Conservation (phyloP, 2,888 invertebrate genomes). For the Cremastinae sp. region DNA sequence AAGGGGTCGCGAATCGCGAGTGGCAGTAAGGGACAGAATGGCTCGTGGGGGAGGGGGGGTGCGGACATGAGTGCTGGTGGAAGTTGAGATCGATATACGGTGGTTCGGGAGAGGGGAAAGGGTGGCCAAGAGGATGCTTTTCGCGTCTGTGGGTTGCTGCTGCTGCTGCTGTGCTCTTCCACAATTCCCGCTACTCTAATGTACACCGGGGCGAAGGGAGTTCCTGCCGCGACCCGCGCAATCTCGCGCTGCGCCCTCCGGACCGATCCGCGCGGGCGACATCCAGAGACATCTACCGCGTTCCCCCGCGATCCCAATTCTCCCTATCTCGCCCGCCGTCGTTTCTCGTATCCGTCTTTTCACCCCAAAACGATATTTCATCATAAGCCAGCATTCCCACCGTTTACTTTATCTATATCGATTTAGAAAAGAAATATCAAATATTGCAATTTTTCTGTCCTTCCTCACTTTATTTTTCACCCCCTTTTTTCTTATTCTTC, state of each 20-base stretch:
- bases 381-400: background rate
- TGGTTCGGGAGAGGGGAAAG: slow-evolving; percentile 43
- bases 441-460: too few relatives aligned
- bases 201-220: slow-evolving; percentile 15
- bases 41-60: slow-evolving; percentile 52
- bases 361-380: background rate
- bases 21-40: slow-evolving; percentile 54
- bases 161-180: slow-evolving; percentile 55
- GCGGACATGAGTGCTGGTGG: slow-evolving; percentile 61
- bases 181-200: slow-evolving; percentile 67
- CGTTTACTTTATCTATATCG: background rate
- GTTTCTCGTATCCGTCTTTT: background rate
- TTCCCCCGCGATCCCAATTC: background rate
- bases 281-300: slow-evolving; percentile 31
- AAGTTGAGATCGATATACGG: slow-evolving; percentile 69
- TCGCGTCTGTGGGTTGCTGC: slow-evolving; percentile 32
- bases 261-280: slow-evolving; percentile 55
- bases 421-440: background rate
- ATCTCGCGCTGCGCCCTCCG: slow-evolving; percentile 61
- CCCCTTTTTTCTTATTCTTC: background rate
- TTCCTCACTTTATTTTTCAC: background rate
- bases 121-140: slow-evolving; percentile 50
- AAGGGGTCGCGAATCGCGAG: slow-evolving; percentile 31
- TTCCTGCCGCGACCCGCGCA: slow-evolving; percentile 64
- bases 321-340: background rate